These are phyloP conservation scores for Microplitis manilae DNA, from an alignment of 2,888 invertebrate genomes.

Conservation along the genomic window DNA sequence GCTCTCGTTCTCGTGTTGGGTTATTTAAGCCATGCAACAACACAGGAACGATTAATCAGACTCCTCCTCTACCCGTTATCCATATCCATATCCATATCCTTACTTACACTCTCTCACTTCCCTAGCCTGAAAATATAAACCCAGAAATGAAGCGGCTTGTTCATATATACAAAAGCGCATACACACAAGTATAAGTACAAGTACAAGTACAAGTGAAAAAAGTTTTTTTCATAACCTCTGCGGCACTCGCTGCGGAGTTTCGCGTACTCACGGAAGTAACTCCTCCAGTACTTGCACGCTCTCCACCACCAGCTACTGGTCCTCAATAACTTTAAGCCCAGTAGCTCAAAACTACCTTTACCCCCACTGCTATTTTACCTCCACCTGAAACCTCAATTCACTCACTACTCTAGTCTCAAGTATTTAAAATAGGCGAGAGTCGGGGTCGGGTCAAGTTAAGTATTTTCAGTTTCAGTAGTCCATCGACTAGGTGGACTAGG, in stretches of 20 bases:
- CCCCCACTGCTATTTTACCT: not conserved
- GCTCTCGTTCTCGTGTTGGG: slow-evolving; percentile 11
- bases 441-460: not conserved
- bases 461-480: not conserved
- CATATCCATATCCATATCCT: not conserved
- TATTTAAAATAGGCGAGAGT: too few species aligned
- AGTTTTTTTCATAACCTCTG: slow-evolving; percentile 42
- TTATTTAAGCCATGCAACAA: slow-evolving; percentile 18
- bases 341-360: not conserved
- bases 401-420: not conserved
- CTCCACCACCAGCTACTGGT: not conserved
- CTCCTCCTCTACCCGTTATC: slow-evolving; percentile 1
- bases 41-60: not conserved
- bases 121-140: too few species aligned
- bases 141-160: not conserved
- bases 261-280: slow-evolving; percentile 40
- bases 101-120: not conserved
- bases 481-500: not conserved
- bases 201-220: slow-evolving; percentile 16
- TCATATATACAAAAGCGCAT: not conserved
- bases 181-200: not conserved
- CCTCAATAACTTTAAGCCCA: not conserved
- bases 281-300: not conserved
- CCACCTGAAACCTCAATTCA: not conserved
- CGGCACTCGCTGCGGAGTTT: slow-evolving; percentile 45